Base-by-base conservation (phyloP, 2,797 vertebrate species). In the Phrynocephalus guinanensis region DNA sequence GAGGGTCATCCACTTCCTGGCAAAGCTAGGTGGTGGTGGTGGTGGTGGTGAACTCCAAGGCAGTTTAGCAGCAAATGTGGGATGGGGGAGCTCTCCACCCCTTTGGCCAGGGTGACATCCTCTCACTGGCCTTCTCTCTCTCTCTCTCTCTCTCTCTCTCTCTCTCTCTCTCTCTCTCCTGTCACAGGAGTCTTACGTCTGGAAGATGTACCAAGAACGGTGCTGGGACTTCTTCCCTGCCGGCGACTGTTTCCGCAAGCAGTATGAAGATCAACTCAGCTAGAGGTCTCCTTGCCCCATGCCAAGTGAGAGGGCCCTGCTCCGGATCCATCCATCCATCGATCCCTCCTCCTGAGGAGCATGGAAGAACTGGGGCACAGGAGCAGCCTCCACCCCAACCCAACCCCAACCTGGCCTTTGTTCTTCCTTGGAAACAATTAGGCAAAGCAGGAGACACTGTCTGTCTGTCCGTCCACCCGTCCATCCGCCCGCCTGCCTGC, bases 221-320 rank as follows among this genome's bases (percentile, higher is more conserved):
- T 98, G 98, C 93, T 99, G 98, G 98, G 98, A 99, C 92, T 99
- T 99, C 97, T 99, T 97, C 96, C 98, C 98, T 0, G 98, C 98
- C 13, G 98, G 98, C 1, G 98, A 99, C 95, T 99, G 98, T 95
- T 99, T 99, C 96, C 96, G 98, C 92, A 99, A 99, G 95, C 98
- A 98, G 86, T 99, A 99, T 79, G 98, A 99, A 95, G 98, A 99
- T 94, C 98, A 98, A 96, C 97, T 99, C 0, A 95, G 97, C 96
- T 98, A 97, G 44, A 68, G 67, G 83, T 52, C 63, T 50, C 79
- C 68, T 79, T 33, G n/a, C 63, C 28, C 50, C 52, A 8, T 72
- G 1, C 70, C 44, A 18, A 1, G 22, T 20, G 10, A 18, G 13
- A 13, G 52, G 15, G 15, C 5, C 63, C 30, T 20, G 24, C n/a